Conservation (phyloP, 2,797 vertebrate species). For the Sitta carolinensis region DNA sequence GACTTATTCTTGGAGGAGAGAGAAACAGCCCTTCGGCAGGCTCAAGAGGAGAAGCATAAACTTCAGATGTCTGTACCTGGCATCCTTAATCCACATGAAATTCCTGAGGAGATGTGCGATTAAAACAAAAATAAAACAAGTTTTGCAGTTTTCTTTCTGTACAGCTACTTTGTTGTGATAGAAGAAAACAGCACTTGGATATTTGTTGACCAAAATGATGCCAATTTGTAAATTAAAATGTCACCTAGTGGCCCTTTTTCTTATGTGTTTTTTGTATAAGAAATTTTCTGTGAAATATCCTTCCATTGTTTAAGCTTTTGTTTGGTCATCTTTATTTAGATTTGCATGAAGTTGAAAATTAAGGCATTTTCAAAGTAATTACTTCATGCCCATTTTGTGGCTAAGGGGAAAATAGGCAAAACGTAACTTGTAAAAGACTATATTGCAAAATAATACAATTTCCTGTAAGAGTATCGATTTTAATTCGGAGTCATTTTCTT, state of each 20-base stretch:
- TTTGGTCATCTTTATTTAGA: conserved; percentile 85
- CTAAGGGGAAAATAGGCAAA: conserved; percentile 82
- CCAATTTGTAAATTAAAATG: conserved; percentile 96
- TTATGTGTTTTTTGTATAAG: conserved; percentile 95
- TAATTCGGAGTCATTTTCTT: conserved; percentile 78
- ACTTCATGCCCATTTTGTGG: conserved; percentile 82
- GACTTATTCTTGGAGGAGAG: conserved; percentile 97
- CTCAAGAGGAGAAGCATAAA: conserved; percentile 98
- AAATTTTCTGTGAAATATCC: conserved; percentile 88
- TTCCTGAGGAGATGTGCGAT: conserved; percentile 99
- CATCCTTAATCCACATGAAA: conserved; percentile 98
- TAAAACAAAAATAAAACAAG: conserved; percentile 81
- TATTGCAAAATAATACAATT: conserved; percentile 81
- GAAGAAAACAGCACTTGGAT: conserved; percentile 86
- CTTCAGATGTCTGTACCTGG: conserved; percentile 98
- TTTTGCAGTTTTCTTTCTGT: conserved; percentile 75
- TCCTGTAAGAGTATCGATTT: conserved; percentile 75
- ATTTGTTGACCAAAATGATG: conserved; percentile 96
- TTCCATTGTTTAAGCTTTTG: conserved; percentile 87
- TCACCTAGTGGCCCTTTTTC: conserved; percentile 97
- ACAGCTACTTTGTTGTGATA: conserved; percentile 77
- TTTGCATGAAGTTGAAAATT: conserved; percentile 90
- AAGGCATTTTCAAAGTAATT: conserved; percentile 81
- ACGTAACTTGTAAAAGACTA: conserved; percentile 79
- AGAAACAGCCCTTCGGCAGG: conserved; percentile 93